phyloP scores from a whole-genome alignment of 2,888 invertebrate genomes.

The Leptinotarsa juncta region DNA sequence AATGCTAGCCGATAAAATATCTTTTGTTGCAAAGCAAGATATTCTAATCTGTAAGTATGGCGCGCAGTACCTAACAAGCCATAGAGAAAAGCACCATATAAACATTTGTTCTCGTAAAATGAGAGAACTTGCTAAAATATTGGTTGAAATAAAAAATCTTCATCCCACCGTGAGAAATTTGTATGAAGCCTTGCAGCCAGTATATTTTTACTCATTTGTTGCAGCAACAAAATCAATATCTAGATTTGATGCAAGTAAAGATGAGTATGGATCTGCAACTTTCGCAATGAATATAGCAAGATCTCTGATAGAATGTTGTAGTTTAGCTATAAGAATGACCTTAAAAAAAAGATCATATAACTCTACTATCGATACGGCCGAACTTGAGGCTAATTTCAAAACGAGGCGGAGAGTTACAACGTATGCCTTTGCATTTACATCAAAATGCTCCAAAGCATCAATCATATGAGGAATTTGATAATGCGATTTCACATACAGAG shows the following conservation, averaged over 20 bases:
- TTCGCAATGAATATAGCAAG: conserved; percentile 26
- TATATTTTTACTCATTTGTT: conserved; percentile 42
- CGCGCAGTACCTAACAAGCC: conserved; percentile 43
- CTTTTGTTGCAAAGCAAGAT: conserved; percentile 18
- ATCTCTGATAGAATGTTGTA: conserved; percentile 23
- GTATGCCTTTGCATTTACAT: conserved; percentile 42
- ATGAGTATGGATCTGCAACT: conserved; percentile 35
- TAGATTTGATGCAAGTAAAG: conserved; percentile 36
- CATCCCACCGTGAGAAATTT: conserved; percentile 30
- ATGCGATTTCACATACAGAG: conserved; percentile 42
- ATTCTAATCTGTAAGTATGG: conserved; percentile 41
- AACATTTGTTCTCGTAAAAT: conserved; percentile 35
- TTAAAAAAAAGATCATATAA: conserved; percentile 18
- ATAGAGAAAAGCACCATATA: conserved; percentile 48
- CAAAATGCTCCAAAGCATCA: conserved; percentile 28
- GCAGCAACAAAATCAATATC: conserved; percentile 42
- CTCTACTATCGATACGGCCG: conserved; percentile 21
- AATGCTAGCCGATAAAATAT: conserved; percentile 20
- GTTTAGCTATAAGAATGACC: conserved; percentile 37
- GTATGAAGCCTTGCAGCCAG: conserved; percentile 39
- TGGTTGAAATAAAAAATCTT: conserved; percentile 40
- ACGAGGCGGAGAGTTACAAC: conserved; percentile 49
- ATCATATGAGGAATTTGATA: conserved; percentile 46
- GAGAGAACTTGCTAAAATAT: conserved; percentile 33
- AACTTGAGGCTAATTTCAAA: conserved; percentile 43